These are phyloP conservation scores for Daubentonia madagascariensis DNA, from an alignment of 2,113 vertebrate species.

Conservation along the genomic window DNA sequence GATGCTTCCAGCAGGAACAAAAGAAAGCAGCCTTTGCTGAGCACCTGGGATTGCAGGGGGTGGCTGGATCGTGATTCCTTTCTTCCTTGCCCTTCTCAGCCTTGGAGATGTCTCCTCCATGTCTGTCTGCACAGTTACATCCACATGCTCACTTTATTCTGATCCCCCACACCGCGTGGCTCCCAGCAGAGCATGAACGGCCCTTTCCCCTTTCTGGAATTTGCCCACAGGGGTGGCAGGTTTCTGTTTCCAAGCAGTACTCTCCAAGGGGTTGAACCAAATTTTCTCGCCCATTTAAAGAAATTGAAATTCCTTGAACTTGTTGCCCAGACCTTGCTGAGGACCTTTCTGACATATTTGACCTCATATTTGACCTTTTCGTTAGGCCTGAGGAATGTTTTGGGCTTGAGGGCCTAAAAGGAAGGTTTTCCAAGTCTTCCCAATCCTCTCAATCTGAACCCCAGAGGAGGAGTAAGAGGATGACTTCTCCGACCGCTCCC, in stretches of 20 bases:
- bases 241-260: not conserved
- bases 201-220: not conserved
- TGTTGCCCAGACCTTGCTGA: not conserved
- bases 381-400: not conserved
- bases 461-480: not conserved
- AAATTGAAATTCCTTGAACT: not conserved
- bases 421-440: not conserved
- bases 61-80: not conserved
- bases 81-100: not conserved
- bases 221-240: rapidly evolving
- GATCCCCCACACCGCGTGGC: not conserved
- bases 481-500: rapidly evolving
- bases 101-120: not conserved
- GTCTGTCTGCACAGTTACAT: rapidly evolving
- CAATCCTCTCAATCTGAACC: not conserved
- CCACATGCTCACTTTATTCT: not conserved
- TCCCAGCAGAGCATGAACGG: rapidly evolving
- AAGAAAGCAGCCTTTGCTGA: not conserved
- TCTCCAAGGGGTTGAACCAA: not conserved
- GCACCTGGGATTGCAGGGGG: not conserved
- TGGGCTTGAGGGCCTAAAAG: not conserved
- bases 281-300: not conserved
- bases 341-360: not conserved
- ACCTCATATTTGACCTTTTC: not conserved
- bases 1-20: not conserved